Evolutionary conservation across 2,113 vertebrate species (phyloP).

Genomic region (Cygnus buccinator): DNA sequence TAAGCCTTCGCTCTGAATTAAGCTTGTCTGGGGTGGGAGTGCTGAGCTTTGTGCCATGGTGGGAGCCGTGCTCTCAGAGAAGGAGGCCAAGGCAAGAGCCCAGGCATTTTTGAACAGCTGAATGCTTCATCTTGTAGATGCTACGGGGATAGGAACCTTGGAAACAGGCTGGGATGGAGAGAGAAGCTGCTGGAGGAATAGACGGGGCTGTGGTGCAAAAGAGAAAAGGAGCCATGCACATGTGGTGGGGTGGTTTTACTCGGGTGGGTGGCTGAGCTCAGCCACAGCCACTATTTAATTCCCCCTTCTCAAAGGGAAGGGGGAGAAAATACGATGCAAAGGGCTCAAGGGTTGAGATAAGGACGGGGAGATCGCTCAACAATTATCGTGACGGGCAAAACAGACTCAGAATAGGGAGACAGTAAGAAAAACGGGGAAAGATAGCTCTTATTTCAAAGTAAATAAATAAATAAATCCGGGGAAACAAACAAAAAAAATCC

Average conservation of each 20-base stretch:
- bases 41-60: neutral
- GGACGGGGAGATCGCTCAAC: too few relatives aligned
- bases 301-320: too few relatives aligned
- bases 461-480: neutral
- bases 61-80: accelerated
- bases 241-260: too few relatives aligned
- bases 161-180: neutral
- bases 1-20: neutral
- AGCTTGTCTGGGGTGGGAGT: neutral
- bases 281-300: too few relatives aligned
- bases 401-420: too few relatives aligned
- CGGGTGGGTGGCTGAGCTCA: too few relatives aligned
- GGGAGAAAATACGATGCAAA: too few relatives aligned
- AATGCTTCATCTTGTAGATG: neutral
- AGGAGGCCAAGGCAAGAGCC: neutral
- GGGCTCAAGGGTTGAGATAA: too few relatives aligned
- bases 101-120: neutral
- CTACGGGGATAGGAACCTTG: neutral
- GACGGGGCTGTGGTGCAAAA: neutral
- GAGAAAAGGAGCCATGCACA: neutral
- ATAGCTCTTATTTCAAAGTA: neutral
- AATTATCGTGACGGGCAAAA: too few relatives aligned
- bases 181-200: neutral
- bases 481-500: neutral
- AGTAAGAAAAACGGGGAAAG: too few relatives aligned